These are phyloP conservation scores for Podarcis cretensis DNA, from an alignment of 2,113 vertebrate genomes.

Conservation along the genomic window DNA sequence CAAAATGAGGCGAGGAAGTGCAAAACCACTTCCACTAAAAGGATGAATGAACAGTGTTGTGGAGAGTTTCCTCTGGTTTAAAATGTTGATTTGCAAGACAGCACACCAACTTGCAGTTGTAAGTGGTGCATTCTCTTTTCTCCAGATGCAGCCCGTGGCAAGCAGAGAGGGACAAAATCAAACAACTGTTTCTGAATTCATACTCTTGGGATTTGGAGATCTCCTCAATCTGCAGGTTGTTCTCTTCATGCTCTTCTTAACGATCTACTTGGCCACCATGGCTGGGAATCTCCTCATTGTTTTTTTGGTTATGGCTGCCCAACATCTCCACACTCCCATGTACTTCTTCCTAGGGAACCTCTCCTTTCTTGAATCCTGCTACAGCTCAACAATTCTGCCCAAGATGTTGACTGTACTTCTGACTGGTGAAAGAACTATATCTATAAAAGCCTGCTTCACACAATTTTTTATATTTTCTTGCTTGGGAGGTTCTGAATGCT, in stretches of 20 bases:
- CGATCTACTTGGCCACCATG: background rate
- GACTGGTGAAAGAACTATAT: background rate
- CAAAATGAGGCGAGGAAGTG: no score
- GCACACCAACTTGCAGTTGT: background rate
- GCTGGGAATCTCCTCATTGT: constrained; percentile 30
- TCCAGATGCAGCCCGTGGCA: background rate
- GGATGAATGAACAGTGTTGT: no score
- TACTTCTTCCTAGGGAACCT: constrained; percentile 49
- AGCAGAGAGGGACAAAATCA: background rate
- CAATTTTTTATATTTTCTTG: constrained; percentile 4
- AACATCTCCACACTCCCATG: constrained; percentile 42
- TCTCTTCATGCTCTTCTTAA: background rate
- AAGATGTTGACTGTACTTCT: background rate
- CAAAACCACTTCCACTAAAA: no score
- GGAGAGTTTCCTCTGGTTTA: background rate
- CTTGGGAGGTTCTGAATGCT: constrained; percentile 6
- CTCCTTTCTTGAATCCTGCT: constrained; percentile 35
- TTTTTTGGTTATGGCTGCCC: background rate
- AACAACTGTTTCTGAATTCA: background rate
- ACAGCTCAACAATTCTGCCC: constrained; percentile 34
- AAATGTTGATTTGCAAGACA: background rate
- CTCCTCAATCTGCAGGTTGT: background rate
- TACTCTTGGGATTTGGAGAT: constrained; percentile 10
- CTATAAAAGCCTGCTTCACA: background rate
- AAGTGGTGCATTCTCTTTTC: background rate